phyloP scores from a whole-genome alignment of 2,888 invertebrate species.

The Cecidostiba fungosa region DNA sequence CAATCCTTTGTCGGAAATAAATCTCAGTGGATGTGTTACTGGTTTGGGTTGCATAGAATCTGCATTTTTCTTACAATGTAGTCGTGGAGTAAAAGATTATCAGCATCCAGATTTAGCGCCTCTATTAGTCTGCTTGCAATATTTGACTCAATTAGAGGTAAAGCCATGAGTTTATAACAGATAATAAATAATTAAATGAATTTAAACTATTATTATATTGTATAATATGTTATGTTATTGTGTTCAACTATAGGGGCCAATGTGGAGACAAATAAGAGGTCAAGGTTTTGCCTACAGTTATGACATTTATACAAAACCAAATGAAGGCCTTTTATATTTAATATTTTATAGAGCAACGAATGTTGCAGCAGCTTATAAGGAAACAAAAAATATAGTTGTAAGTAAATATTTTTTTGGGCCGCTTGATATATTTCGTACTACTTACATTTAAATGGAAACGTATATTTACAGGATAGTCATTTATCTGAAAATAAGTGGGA shows the following conservation, averaged over 20 bases:
- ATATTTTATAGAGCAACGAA: slow-evolving; percentile 90
- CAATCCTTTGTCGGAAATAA: slow-evolving; percentile 75
- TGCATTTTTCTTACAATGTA: slow-evolving; percentile 86
- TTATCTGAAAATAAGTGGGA: slow-evolving; percentile 86
- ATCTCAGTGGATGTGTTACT: slow-evolving; percentile 84
- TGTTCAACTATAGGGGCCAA: slow-evolving; percentile 85
- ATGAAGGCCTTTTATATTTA: slow-evolving; percentile 88
- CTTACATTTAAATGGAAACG: not conserved
- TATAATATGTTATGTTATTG: not conserved
- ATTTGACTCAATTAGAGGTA: slow-evolving; percentile 92
- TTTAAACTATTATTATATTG: not conserved
- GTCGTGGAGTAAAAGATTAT: slow-evolving; percentile 85
- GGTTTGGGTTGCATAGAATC: slow-evolving; percentile 93
- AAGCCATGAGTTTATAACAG: slow-evolving; percentile 52
- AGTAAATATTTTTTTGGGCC: slow-evolving; percentile 69
- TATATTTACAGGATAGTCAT: slow-evolving; percentile 83
- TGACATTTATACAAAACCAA: slow-evolving; percentile 83
- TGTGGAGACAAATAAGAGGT: slow-evolving; percentile 94
- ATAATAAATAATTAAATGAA: not conserved
- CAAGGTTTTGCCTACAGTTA: slow-evolving; percentile 92
- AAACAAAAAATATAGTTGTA: slow-evolving; percentile 88
- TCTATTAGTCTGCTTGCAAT: slow-evolving; percentile 90
- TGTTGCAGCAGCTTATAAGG: slow-evolving; percentile 89
- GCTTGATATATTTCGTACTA: not conserved
- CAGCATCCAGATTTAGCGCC: slow-evolving; percentile 86